Evolutionary conservation across 2,797 vertebrate genomes (phyloP).

Genomic region (Spinus pinus): DNA sequence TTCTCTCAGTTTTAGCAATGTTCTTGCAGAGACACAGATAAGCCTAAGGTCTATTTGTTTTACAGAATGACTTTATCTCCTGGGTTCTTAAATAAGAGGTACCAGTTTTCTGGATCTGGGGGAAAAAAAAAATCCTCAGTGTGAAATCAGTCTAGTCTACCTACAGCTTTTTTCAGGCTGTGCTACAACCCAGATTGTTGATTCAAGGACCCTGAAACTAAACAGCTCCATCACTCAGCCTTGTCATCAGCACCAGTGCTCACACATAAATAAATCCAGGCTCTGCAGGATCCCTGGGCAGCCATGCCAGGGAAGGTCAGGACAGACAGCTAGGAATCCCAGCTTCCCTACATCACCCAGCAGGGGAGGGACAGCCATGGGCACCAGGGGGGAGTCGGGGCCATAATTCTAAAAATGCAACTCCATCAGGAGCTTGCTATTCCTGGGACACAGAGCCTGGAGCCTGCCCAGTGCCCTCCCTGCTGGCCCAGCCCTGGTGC

Average conservation of each 20-base stretch:
- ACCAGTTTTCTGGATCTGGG: not conserved
- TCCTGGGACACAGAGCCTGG: not conserved
- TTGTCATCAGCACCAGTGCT: not conserved
- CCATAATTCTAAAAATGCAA: not conserved
- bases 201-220: slow-evolving; percentile 14
- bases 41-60: not conserved
- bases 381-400: not conserved
- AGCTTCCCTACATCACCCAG: rapidly evolving
- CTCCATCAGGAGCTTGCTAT: not conserved
- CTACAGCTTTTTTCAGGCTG: not conserved
- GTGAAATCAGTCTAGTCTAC: not conserved
- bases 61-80: not conserved
- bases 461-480: not conserved
- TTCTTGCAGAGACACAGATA: slow-evolving; percentile 45
- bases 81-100: not conserved
- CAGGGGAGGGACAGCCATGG: rapidly evolving
- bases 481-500: not conserved
- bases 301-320: not conserved
- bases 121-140: not conserved
- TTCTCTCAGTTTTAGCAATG: slow-evolving; percentile 40
- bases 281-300: not conserved
- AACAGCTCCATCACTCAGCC: not conserved
- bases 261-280: not conserved
- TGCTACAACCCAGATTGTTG: not conserved
- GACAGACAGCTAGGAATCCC: not conserved